Percentiles rank a stretch among this genome's conserved stretches.
Conservation (phyloP, 2,113 vertebrate species). For the Misgurnus mizolepis region DNA sequence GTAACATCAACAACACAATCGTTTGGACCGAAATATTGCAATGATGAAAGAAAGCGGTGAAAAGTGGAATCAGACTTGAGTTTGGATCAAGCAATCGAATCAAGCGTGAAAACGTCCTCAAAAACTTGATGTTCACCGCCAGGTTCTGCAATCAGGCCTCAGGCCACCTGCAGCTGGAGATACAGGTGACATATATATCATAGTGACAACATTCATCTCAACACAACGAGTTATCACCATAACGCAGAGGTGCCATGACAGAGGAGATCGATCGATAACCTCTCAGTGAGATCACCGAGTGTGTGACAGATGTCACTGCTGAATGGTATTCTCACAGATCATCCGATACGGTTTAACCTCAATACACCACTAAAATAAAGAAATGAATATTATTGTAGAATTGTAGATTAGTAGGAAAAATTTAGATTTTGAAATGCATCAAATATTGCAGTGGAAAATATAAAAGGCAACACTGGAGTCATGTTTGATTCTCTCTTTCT, state of each 20-base stretch:
- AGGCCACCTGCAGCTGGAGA: conserved; percentile 58
- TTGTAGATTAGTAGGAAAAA: neutral
- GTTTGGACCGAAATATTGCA: neutral
- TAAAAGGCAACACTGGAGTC: too few species aligned
- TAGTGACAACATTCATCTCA: conserved; percentile 62
- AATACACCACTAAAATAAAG: neutral
- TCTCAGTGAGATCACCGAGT: neutral
- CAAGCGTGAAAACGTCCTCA: conserved; percentile 8
- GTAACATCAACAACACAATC: neutral
- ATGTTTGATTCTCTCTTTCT: too few species aligned
- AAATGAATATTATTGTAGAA: neutral
- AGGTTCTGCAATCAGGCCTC: conserved; percentile 43
- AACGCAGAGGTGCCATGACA: conserved; percentile 78
- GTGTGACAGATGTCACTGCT: conserved; percentile 12
- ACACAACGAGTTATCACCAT: conserved; percentile 78
- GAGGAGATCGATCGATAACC: conserved; percentile 77
- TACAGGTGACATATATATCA: conserved; percentile 68
- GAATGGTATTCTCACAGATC: neutral
- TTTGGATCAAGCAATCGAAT: neutral
- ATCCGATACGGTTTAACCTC: neutral
- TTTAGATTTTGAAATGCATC: neutral
- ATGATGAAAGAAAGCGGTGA: neutral
- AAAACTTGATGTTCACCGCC: conserved; percentile 27
- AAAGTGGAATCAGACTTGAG: neutral
- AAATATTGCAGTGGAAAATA: too few species aligned